phyloP scores from a whole-genome alignment of 2,797 vertebrate genomes.

The Sus cebifrons region DNA sequence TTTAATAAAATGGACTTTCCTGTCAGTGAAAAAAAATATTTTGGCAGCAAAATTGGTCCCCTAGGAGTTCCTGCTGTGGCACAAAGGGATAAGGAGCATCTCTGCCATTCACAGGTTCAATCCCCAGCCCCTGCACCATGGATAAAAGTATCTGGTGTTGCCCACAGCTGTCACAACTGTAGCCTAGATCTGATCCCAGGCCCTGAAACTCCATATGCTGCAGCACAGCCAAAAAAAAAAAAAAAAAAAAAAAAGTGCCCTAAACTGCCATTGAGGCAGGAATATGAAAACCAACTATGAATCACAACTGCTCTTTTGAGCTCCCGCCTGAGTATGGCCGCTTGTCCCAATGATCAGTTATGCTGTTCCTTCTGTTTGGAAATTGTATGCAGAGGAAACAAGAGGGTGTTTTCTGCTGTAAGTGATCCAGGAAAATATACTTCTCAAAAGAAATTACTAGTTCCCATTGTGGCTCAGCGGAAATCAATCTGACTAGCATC shows the following conservation, averaged over 20 bases:
- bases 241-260: not conserved
- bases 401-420: not conserved
- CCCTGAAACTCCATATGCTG: too few species aligned
- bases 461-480: too few species aligned
- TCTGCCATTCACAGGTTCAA: too few species aligned
- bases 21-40: not conserved
- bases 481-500: too few species aligned
- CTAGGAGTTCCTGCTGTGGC: not conserved
- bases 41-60: not conserved
- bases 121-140: too few species aligned
- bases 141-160: too few species aligned
- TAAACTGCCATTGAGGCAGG: not conserved
- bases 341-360: not conserved
- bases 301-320: slow-evolving; percentile 42
- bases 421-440: not conserved
- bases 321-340: not conserved
- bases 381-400: not conserved
- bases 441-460: slow-evolving; percentile 29
- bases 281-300: not conserved
- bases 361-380: not conserved
- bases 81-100: too few species aligned
- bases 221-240: too few species aligned
- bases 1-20: slow-evolving; percentile 29
- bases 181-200: too few species aligned
- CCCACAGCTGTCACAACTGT: too few species aligned